These are phyloP conservation scores for Stictocephala bisonia DNA, from an alignment of 2,888 invertebrate genomes.

Conservation along the genomic window DNA sequence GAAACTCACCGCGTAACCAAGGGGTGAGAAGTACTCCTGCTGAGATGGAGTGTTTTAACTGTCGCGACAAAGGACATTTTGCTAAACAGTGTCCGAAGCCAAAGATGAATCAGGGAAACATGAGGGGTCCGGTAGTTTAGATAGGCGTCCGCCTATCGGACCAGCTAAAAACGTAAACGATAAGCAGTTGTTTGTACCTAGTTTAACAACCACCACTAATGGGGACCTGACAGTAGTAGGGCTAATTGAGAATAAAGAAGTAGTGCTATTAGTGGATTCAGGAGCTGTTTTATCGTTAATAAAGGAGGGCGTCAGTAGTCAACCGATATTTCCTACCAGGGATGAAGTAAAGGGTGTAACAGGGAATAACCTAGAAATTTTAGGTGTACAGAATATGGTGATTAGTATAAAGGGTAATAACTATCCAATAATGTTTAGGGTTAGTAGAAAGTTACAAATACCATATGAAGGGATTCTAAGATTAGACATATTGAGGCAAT, in stretches of 20 bases:
- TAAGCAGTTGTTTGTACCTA: background rate
- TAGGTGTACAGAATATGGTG: constrained; percentile 4
- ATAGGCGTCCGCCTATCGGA: constrained; percentile 14
- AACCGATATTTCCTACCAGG: background rate
- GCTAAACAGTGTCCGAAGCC: background rate
- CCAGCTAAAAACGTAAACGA: background rate
- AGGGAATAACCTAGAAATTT: background rate
- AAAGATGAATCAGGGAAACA: background rate
- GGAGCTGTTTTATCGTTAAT: constrained; percentile 15
- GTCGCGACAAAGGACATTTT: background rate
- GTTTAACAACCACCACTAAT: background rate
- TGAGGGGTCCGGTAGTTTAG: constrained; percentile 13
- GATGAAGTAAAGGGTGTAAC: constrained; percentile 5
- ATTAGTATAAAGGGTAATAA: background rate
- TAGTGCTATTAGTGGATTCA: background rate
- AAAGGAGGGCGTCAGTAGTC: background rate
- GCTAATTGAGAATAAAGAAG: background rate
- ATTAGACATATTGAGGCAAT: constrained; percentile 9
- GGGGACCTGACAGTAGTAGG: background rate
- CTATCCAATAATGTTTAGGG: background rate
- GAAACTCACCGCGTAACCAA: background rate
- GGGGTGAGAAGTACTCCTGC: background rate
- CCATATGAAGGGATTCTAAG: constrained; percentile 6
- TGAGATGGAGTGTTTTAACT: constrained; percentile 1
- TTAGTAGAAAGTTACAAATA: background rate